phyloP scores from a whole-genome alignment of 2,888 invertebrate genomes.

The Xiphydria camelus region DNA sequence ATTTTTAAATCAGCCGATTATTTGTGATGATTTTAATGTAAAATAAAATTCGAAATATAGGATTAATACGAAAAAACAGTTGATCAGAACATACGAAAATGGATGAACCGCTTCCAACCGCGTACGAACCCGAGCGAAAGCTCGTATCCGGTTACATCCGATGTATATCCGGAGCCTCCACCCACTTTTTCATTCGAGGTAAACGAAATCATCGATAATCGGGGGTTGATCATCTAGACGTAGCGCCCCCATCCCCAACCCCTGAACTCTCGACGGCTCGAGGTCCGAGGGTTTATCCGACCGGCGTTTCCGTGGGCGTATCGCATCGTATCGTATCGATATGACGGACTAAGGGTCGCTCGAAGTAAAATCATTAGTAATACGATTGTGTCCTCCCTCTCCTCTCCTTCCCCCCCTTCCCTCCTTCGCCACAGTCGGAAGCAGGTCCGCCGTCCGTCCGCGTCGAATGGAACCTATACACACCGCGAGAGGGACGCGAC shows the following conservation, averaged over 20 bases:
- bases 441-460: no score
- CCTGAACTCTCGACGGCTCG: no score
- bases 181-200: conserved; percentile 33
- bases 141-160: no score
- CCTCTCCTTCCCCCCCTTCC: background rate
- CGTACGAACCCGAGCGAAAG: no score
- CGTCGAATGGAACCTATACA: no score
- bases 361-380: conserved; percentile 51
- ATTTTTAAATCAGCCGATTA: no score
- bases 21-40: background rate
- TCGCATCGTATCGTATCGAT: conserved; percentile 45
- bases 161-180: background rate
- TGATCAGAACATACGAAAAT: no score
- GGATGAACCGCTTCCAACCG: no score
- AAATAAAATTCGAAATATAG: background rate
- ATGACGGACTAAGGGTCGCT: conserved; percentile 45
- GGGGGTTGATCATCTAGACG: conserved; percentile 1
- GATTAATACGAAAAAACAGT: no score
- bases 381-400: conserved; percentile 35
- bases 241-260: conserved; percentile 5
- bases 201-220: conserved; percentile 49
- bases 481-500: no score
- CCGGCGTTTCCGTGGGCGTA: conserved; percentile 38
- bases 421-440: background rate
- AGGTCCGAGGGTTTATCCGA: conserved; percentile 38